phyloP scores from a whole-genome alignment of 2,797 vertebrate species.

The Silurus lanzhouensis region DNA sequence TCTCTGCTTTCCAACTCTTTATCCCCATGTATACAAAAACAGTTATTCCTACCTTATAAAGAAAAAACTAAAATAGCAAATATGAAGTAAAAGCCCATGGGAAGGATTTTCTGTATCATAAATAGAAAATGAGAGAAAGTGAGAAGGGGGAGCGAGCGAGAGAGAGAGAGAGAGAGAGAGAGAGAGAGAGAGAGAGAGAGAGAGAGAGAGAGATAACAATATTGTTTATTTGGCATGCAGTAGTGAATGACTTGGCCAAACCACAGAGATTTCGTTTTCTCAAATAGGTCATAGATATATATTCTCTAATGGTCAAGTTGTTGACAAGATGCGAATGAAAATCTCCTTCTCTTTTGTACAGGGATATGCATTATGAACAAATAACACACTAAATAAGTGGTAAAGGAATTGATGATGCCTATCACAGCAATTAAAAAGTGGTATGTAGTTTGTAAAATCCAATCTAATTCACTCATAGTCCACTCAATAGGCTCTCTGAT shows the following conservation, averaged over 20 bases:
- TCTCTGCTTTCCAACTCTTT: neutral
- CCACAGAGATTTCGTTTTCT: neutral
- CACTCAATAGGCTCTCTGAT: neutral
- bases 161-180: too few relatives aligned
- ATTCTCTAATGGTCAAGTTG: conserved; percentile 6
- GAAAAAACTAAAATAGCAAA: conserved; percentile 6
- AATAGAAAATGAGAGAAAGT: neutral
- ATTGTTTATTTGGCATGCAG: neutral
- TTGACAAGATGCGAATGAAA: neutral
- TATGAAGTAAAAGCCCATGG: neutral
- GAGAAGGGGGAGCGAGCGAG: too few relatives aligned
- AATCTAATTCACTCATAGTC: neutral
- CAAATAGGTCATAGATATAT: conserved; percentile 3
- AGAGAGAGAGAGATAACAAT: too few relatives aligned
- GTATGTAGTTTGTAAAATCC: neutral
- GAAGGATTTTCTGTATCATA: neutral
- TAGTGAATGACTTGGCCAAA: neutral
- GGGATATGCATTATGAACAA: neutral
- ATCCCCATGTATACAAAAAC: neutral
- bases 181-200: too few relatives aligned
- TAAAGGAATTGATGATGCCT: neutral
- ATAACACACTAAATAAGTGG: neutral
- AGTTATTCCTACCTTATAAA: conserved; percentile 26
- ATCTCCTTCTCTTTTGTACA: neutral
- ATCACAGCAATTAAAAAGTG: neutral